Percentiles rank a stretch among this genome's conserved stretches.
These are phyloP conservation scores for Amphiura filiformis DNA, from an alignment of 35 echinoderm and acorn worm genomes.

Conservation along the genomic window DNA sequence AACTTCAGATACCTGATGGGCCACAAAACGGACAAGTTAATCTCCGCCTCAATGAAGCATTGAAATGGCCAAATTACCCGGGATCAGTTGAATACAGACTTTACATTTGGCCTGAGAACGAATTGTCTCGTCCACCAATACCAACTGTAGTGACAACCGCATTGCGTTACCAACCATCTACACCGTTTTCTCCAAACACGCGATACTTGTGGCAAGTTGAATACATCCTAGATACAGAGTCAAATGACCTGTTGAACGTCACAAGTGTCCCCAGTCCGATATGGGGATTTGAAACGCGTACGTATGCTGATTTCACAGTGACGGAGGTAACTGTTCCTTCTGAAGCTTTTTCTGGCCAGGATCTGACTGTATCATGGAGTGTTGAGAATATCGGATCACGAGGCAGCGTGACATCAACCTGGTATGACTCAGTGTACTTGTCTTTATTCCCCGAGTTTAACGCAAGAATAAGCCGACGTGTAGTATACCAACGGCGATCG, in stretches of 20 bases:
- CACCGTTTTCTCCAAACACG: background rate
- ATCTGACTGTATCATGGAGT: slow-evolving; percentile 23
- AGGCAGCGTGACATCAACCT: background rate
- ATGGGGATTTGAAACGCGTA: slow-evolving; percentile 28
- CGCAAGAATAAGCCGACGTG: background rate
- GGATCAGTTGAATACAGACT: background rate
- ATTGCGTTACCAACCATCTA: background rate
- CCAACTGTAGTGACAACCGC: background rate
- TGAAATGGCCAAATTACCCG: background rate
- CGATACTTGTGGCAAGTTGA: slow-evolving; percentile 28
- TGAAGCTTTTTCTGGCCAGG: background rate
- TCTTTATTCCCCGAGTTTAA: background rate
- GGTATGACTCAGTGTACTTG: slow-evolving; percentile 14
- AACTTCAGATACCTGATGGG: background rate
- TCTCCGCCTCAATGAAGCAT: background rate
- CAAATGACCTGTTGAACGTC: background rate
- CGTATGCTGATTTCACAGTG: background rate
- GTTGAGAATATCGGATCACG: slow-evolving; percentile 18
- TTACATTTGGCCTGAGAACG: background rate
- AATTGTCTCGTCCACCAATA: background rate
- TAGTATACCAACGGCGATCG: background rate
- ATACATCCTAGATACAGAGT: slow-evolving; percentile 5
- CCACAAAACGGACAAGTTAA: slow-evolving; percentile 1
- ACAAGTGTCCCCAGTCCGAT: slow-evolving; percentile 19
- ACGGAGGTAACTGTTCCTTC: slow-evolving; percentile 5